Evolutionary conservation across 2,888 invertebrate genomes (phyloP).

Genomic region (Ethmia dodecea): DNA sequence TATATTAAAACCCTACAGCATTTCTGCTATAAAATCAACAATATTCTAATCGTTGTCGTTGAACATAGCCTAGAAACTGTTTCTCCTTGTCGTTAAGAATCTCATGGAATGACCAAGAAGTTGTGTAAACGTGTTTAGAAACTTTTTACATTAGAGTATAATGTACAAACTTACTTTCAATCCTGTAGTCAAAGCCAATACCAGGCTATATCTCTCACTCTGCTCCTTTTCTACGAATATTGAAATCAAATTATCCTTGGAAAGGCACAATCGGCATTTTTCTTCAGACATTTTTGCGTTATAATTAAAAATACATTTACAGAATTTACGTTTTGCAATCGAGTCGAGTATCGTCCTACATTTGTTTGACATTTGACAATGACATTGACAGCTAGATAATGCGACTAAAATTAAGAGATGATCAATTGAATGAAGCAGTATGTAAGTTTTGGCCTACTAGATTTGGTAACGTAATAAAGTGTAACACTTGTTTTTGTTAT

Average conservation of each 20-base stretch:
- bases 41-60: too few species aligned
- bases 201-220: conserved; percentile 5
- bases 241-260: conserved; percentile 17
- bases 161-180: conserved; percentile 16
- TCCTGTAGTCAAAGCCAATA: conserved; percentile 18
- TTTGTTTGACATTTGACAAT: too few species aligned
- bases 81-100: too few species aligned
- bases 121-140: too few species aligned
- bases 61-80: too few species aligned
- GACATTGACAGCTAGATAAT: too few species aligned
- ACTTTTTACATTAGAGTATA: conserved; percentile 4
- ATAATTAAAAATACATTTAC: too few species aligned
- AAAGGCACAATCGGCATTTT: conserved; percentile 28
- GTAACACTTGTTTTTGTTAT: too few species aligned
- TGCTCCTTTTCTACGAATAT: conserved; percentile 16
- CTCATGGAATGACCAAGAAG: too few species aligned
- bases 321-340: neutral
- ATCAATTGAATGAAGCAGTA: neutral
- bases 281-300: conserved; percentile 12
- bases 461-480: neutral
- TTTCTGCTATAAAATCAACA: too few species aligned
- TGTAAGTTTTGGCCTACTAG: neutral
- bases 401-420: neutral
- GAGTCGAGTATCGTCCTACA: conserved; percentile 3
- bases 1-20: too few species aligned